Conservation (phyloP, 2,888 invertebrate genomes). For the Hirtodrosophila cameraria region DNA sequence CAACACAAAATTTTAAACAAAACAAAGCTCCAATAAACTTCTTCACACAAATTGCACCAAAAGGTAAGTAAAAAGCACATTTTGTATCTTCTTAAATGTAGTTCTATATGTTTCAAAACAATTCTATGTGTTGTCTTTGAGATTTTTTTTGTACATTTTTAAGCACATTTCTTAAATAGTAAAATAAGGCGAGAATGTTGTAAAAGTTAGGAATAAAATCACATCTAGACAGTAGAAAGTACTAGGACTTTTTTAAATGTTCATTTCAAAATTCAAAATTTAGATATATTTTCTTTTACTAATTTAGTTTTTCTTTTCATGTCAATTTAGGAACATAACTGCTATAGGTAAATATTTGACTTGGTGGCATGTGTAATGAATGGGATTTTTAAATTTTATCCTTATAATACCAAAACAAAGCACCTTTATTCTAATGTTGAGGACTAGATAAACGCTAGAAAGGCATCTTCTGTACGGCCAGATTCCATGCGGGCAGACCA, state of each 20-base stretch:
- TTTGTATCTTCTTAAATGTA: slow-evolving; percentile 18
- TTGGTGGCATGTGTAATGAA: no score
- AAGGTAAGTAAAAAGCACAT: slow-evolving; percentile 43
- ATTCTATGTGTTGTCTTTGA: slow-evolving; percentile 42
- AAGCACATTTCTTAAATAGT: slow-evolving; percentile 15
- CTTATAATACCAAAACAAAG: no score
- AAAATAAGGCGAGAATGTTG: neutral
- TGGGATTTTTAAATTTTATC: no score
- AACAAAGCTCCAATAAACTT: slow-evolving; percentile 24
- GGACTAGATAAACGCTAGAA: slow-evolving; percentile 12
- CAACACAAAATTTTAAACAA: slow-evolving; percentile 22
- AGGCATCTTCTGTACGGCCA: slow-evolving; percentile 66
- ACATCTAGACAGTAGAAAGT: no score
- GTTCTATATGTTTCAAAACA: slow-evolving; percentile 14
- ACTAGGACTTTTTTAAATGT: no score
- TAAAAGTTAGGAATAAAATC: no score
- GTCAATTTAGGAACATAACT: no score
- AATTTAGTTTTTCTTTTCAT: no score
- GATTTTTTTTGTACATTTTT: slow-evolving; percentile 32
- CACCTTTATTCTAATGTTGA: no score
- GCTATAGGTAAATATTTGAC: no score
- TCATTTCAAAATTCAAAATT: no score
- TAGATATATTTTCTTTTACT: no score
- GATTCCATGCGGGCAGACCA: slow-evolving; percentile 80
- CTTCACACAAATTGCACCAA: slow-evolving; percentile 42